Base-by-base conservation (phyloP, 1,140 invertebrate genomes). In the Atta texana region DNA sequence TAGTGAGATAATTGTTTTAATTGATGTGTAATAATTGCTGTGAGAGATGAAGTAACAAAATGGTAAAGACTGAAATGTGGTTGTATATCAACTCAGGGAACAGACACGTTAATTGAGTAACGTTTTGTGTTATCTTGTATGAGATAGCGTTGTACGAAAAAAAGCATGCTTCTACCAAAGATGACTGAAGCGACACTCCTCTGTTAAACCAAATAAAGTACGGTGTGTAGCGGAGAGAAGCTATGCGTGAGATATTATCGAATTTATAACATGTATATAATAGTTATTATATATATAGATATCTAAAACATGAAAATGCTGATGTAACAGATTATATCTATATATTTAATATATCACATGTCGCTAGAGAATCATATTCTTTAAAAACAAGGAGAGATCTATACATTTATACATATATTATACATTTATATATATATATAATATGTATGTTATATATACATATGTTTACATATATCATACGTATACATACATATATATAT, bases 41-140 rank as follows among this genome's bases (percentile, higher is more conserved):
- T 91, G 74, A 93, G 88, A 88, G 87, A 89, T 71, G 72, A 87
- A 71, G 64, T 89, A 72, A 80, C 78, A 85, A 81, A 89, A 81
- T 88, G 92, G 92, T 88, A 89, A 94, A 94, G 93, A 94, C 94
- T 94, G 94, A 94, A 91, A 93, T 91, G 69, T 49, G 93, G 92
- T 93, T 93, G 92, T 93, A 93, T 87, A 90, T 92, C 92, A 89
- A 93, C 93, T 94, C 94, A 94, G 94, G 93, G 94, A 94, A 92
- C 92, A 93, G 93, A 90, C 61, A 82, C 53, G 90, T 75, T 75
- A 84, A 89, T 86, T 76, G 76, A 91, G 78, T 87, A 85, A 91
- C 49, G 85, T 92, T 85, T 91, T 92, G 66, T 82, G 74, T 85
- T 91, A 87, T 92, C 87, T 80, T 88, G 87, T 90, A 82, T 76